Base-by-base conservation (phyloP, 2,888 invertebrate species). In the Aspidiotus rigidus region DNA sequence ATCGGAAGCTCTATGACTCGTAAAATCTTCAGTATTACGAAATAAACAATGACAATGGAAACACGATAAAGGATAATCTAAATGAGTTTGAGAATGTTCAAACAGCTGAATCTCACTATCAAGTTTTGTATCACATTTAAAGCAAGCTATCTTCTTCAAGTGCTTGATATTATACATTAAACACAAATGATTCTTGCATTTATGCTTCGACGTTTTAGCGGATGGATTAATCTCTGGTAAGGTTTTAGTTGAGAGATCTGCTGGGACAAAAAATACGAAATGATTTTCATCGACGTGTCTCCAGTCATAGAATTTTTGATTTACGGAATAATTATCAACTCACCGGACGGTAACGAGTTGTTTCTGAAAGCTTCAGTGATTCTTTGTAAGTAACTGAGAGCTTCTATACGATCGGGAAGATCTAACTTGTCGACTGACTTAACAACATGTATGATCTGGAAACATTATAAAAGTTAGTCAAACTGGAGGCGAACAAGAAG, bases 51-150 rank as follows among this genome's bases (percentile, higher is more conserved):
- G 62, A 63, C 69, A 69, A 62, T 55, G 28, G 15, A 56, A 41
- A 57, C 69, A 69, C 11, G 69, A 62, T 56, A 69, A 41, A 8
- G 62, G 69, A 63, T 57, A 54, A 57, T 69, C 69, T n/a, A 62
- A 56, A 39, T 69, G 62, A 10, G 55, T 44, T 39, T 69, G 62
- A 40, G 56, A 69, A 63, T 69, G 69, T 56, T 69, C 69, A 44
- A 62, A 69, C 17, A 69, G 39, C 10, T 69, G 57, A 16, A 62
- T 42, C 28, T 67, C 67, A 40, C 60, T 67, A 49, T 67, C 67
- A 7, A 67, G 11, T 53, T 60, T 59, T 67, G 44, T 59, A 10
- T 67, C 67, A 53, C 67, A 67, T 49, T 67, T 67, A 16, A 67
- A 67, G 40, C 67, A 67, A 2, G 59, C 67, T 7, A 67, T 60